These are phyloP conservation scores for Myotis brandtii DNA, from an alignment of 2,113 vertebrate species.

Conservation along the genomic window DNA sequence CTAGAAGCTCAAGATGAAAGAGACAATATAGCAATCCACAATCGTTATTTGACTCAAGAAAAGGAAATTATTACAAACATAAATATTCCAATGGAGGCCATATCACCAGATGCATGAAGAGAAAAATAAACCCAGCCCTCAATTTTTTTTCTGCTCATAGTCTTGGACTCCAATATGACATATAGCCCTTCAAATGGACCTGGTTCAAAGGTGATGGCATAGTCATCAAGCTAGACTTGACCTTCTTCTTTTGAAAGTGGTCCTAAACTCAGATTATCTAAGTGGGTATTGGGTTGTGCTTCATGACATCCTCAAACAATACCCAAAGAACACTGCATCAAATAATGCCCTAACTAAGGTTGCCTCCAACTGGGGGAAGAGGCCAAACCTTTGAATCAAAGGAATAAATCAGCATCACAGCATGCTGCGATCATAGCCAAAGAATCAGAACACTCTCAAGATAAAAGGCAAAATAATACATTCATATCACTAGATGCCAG, in stretches of 20 bases:
- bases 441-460: background rate
- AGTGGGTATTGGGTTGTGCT: background rate
- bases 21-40: background rate
- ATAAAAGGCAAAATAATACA: background rate
- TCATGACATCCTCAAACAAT: background rate
- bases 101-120: background rate
- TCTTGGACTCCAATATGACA: background rate
- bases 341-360: background rate
- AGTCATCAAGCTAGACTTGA: background rate
- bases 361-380: background rate
- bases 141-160: background rate
- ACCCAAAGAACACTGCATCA: background rate
- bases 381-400: background rate
- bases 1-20: conserved; percentile 20
- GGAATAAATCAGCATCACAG: background rate
- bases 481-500: background rate
- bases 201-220: background rate
- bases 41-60: background rate
- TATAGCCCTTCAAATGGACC: background rate
- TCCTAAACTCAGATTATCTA: background rate
- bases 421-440: background rate
- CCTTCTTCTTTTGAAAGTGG: background rate
- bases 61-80: background rate
- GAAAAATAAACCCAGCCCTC: background rate
- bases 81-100: background rate